Conservation (phyloP, 2,113 vertebrate species). For the Leucopsar rothschildi region DNA sequence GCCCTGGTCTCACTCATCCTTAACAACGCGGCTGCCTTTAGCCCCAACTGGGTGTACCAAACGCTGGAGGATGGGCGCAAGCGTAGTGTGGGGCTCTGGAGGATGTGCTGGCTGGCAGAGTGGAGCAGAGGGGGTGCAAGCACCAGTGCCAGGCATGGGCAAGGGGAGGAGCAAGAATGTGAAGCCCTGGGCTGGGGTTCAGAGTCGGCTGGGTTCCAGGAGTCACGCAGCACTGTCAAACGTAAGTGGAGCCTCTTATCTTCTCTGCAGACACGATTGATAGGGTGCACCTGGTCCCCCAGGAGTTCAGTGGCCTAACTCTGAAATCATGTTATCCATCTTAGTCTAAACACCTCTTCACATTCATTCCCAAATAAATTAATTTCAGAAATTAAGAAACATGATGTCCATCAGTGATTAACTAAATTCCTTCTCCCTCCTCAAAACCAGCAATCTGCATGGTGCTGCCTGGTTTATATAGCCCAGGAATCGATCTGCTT, state of each 20-base stretch:
- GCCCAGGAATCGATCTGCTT: accelerated
- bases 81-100: constrained; percentile 94
- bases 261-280: not conserved
- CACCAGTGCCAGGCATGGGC: constrained; percentile 56
- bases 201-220: constrained; percentile 88
- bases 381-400: not conserved
- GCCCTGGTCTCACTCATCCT: constrained; percentile 93
- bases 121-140: constrained; percentile 64
- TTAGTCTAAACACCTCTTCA: not conserved
- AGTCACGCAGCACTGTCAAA: constrained; percentile 93
- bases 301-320: not conserved
- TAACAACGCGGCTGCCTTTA: constrained; percentile 93
- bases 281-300: not conserved
- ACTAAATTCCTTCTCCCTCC: not conserved
- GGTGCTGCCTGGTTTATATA: not conserved
- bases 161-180: constrained; percentile 77
- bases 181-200: constrained; percentile 90
- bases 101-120: constrained; percentile 83
- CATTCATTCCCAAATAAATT: not conserved
- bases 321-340: not conserved
- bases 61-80: constrained; percentile 87
- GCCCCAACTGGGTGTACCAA: constrained; percentile 94
- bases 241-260: constrained; percentile 78
- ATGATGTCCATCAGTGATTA: not conserved
- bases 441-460: not conserved